Conservation (phyloP, 2,113 vertebrate genomes). For the Trichomycterus rosablanca region DNA sequence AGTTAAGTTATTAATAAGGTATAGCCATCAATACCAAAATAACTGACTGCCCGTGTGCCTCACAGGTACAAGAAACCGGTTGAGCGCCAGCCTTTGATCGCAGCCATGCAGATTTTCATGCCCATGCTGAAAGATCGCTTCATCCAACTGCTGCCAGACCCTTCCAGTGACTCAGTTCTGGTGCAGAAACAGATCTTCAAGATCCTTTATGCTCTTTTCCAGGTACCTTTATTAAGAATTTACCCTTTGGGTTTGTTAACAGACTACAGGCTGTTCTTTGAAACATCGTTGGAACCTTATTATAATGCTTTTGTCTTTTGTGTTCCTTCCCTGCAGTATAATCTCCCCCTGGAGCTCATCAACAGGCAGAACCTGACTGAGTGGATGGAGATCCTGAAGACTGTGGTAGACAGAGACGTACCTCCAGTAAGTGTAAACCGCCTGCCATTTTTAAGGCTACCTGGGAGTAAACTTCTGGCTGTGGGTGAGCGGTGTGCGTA, state of each 20-base stretch:
- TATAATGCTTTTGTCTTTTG: background rate
- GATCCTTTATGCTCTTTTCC: slow-evolving; percentile 97
- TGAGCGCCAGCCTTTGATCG: slow-evolving; percentile 88
- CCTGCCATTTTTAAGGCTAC: background rate
- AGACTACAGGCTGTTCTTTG: background rate
- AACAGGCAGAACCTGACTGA: slow-evolving; percentile 95
- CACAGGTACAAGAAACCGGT: slow-evolving; percentile 96
- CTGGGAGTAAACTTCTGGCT: slow-evolving; percentile 7
- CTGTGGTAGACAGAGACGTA: slow-evolving; percentile 92
- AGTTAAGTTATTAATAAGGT: too few relatives aligned
- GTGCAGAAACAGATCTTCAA: slow-evolving; percentile 99
- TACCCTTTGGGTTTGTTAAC: too few relatives aligned
- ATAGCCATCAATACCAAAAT: too few relatives aligned
- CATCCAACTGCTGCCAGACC: slow-evolving; percentile 87
- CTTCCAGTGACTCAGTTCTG: slow-evolving; percentile 91
- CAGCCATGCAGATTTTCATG: slow-evolving; percentile 97
- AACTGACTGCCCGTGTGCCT: background rate
- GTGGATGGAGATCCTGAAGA: slow-evolving; percentile 97
- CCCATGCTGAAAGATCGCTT: slow-evolving; percentile 95
- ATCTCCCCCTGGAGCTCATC: slow-evolving; percentile 93
- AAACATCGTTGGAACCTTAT: background rate
- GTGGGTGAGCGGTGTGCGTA: slow-evolving; percentile 55
- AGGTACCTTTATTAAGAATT: too few relatives aligned
- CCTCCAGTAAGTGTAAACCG: slow-evolving; percentile 77
- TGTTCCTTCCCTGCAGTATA: slow-evolving; percentile 72